Evolutionary conservation across 2,797 vertebrate species (phyloP).

Genomic region (Aselliscus stoliczkanus): DNA sequence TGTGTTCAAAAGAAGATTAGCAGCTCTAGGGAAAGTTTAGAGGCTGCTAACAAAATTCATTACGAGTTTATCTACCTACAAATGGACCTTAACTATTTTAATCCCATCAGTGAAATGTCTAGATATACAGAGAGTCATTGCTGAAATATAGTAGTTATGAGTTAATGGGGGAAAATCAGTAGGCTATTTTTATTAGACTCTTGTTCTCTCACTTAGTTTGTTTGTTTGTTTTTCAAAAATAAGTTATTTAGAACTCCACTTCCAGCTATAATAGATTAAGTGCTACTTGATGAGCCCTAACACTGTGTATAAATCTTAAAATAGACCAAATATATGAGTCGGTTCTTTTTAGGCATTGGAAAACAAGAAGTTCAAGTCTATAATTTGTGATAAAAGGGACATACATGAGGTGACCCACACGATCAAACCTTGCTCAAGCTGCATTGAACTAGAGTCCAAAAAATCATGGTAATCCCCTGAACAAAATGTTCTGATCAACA

Average conservation of each 20-base stretch:
- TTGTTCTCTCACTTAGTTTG: not conserved
- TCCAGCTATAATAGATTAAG: not conserved
- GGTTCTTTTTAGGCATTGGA: not conserved
- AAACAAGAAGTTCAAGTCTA: not conserved
- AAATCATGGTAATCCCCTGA: not conserved
- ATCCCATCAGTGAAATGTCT: not conserved
- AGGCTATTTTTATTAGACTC: not conserved
- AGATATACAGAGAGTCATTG: not conserved
- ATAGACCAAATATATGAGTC: not conserved
- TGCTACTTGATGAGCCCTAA: not conserved
- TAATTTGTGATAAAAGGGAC: not conserved
- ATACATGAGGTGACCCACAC: not conserved
- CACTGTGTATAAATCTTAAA: not conserved
- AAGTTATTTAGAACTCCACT: not conserved
- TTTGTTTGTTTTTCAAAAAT: not conserved
- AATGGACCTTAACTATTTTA: not conserved
- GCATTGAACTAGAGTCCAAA: not conserved
- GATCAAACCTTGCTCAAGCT: not conserved
- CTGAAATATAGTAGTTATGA: not conserved
- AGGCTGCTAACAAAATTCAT: not conserved
- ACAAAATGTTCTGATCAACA: not conserved
- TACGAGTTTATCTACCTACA: not conserved
- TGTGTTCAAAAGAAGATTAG: not conserved
- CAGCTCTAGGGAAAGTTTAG: not conserved
- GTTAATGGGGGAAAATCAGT: not conserved